Evolutionary conservation across 2,113 vertebrate species (phyloP), one percentile per base, ranked within the genome.

Genomic region (Amblyopsis rosae): DNA sequence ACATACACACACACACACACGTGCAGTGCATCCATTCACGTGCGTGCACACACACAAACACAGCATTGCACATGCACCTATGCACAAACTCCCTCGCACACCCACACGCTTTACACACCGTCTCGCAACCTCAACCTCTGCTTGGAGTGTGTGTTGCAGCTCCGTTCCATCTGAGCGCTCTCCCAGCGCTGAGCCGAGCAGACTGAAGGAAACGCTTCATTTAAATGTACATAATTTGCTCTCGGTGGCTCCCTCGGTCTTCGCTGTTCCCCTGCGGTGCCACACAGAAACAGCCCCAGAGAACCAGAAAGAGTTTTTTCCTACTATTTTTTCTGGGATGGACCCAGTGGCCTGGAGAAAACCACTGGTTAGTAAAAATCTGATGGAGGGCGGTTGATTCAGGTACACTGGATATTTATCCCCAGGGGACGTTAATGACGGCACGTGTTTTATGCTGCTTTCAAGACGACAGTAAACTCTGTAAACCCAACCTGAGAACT

Each of bases 191-290:
- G 86, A 91, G 88, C 84, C 70, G 87, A 87, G 87, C 84, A 90
- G 87, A 87, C 90, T 88, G 82, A 88, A 86, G 86, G 88, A 91
- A 87, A 90, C 88, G 82, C 81, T 88, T 90, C 85, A 91, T 91
- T 91, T 91, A 89, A 91, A 91, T 91, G 88, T 91, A 90, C 90
- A 90, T 91, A 90, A 90, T 88, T 90, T 91, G 86, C 88, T 87
- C 85, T 87, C 62, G 69, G 68, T 86, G 85, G 86, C 86, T 88
- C 77, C 83, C 82, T 84, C 72, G 72, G 90, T 83, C 87, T 82
- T 83, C 84, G 66, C 68, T 72, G 87, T 85, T 89, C 85, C 88
- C 87, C 86, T 65, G 82, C 79, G 88, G 85, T 45, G 70, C 76
- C 72, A 66, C 72, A 67, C 70, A 86, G 85, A 78, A 82, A 62